phyloP scores from a whole-genome alignment of 1,140 invertebrate genomes.

The Drosophila trapezifrons region DNA sequence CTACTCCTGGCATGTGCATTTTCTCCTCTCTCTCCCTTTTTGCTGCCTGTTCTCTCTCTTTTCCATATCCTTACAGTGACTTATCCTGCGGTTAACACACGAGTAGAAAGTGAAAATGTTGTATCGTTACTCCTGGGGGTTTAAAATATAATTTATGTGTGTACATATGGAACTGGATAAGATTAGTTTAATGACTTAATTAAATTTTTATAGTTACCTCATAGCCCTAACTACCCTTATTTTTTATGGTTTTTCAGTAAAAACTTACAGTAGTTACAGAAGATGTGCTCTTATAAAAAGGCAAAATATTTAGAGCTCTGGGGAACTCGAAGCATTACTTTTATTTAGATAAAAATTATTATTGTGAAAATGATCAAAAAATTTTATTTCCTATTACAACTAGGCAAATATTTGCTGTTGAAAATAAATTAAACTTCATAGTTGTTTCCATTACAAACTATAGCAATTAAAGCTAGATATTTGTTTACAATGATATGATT shows the following conservation, averaged over 20 bases:
- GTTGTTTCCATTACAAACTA: no score
- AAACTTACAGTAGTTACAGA: not conserved
- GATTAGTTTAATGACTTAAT: slow-evolving; percentile 4
- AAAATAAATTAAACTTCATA: no score
- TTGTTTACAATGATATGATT: no score
- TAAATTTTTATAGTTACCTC: not conserved
- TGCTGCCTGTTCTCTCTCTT: slow-evolving; percentile 9
- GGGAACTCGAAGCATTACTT: not conserved
- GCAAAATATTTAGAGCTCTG: not conserved
- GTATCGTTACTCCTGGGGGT: not conserved
- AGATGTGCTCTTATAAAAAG: no score
- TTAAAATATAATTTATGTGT: not conserved
- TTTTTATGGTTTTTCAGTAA: not conserved
- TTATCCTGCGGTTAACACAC: not conserved
- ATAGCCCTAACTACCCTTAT: not conserved
- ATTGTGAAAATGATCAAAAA: no score
- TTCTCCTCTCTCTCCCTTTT: slow-evolving; percentile 4
- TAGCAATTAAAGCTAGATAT: no score
- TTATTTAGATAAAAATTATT: not conserved
- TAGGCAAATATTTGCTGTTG: no score
- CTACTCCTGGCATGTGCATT: slow-evolving; percentile 34
- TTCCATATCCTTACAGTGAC: slow-evolving; percentile 8
- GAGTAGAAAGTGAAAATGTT: slow-evolving; percentile 6
- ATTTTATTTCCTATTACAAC: no score
- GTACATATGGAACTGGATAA: not conserved